These are phyloP conservation scores for Patella ulyssiponensis DNA, from an alignment of 2,888 invertebrate genomes.

Conservation along the genomic window DNA sequence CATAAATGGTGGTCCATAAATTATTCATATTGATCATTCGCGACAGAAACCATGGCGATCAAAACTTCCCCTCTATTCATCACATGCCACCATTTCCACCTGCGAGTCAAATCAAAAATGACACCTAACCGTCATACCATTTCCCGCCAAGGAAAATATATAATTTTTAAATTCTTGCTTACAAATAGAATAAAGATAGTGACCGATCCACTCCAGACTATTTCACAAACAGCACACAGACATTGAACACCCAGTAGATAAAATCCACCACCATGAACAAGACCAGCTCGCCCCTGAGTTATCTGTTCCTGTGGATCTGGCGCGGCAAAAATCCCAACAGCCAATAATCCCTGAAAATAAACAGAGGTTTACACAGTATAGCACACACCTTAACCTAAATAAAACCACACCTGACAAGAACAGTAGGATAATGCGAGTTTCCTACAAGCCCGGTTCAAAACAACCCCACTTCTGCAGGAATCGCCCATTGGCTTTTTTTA, in stretches of 20 bases:
- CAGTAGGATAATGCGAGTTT: not conserved
- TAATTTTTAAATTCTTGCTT: slow-evolving; percentile 43
- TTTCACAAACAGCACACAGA: slow-evolving; percentile 81
- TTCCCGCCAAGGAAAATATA: no score
- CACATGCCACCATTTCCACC: no score
- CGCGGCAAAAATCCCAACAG: slow-evolving; percentile 91
- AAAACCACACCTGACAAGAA: not conserved
- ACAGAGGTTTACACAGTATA: not conserved
- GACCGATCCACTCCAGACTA: slow-evolving; percentile 82
- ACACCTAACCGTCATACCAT: no score
- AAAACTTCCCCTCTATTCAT: no score
- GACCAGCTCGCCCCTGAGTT: slow-evolving; percentile 76
- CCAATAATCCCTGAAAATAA: slow-evolving; percentile 80
- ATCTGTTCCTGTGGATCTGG: slow-evolving; percentile 84
- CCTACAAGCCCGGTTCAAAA: no score
- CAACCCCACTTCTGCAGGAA: no score
- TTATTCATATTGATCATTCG: no score
- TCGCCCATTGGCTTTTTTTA: no score
- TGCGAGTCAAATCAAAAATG: no score
- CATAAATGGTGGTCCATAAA: no score
- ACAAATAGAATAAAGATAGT: slow-evolving; percentile 84
- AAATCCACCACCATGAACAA: slow-evolving; percentile 83
- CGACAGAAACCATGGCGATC: no score
- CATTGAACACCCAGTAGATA: slow-evolving; percentile 88
- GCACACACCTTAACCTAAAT: not conserved